These are phyloP conservation scores for Synchiropus splendidus DNA, from an alignment of 2,113 vertebrate genomes.

Conservation along the genomic window DNA sequence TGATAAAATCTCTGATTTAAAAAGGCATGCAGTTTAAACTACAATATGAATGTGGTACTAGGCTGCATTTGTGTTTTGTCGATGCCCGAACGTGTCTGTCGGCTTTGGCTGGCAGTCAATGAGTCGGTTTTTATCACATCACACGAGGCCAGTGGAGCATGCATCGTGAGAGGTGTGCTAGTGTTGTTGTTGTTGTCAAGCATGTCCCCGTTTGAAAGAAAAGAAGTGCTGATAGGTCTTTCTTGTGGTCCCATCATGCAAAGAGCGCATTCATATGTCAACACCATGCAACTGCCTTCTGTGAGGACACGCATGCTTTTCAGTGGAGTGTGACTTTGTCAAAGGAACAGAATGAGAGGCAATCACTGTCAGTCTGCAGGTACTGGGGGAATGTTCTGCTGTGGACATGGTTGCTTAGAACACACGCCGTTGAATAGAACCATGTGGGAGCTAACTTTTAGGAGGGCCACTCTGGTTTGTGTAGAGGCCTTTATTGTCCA, in stretches of 20 bases:
- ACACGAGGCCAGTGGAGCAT: slow-evolving; percentile 34
- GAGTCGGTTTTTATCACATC: slow-evolving; percentile 44
- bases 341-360: slow-evolving; percentile 3
- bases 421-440: too few species aligned
- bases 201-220: slow-evolving; percentile 22
- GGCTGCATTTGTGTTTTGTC: slow-evolving; percentile 6
- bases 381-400: too few species aligned
- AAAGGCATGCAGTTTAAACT: too few species aligned
- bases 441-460: too few species aligned
- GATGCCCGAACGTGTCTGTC: slow-evolving; percentile 24
- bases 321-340: slow-evolving; percentile 21
- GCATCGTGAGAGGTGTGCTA: slow-evolving; percentile 30
- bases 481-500: too few species aligned
- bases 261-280: slow-evolving; percentile 25
- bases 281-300: slow-evolving; percentile 11
- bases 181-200: slow-evolving; percentile 51
- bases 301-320: slow-evolving; percentile 21
- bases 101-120: slow-evolving; percentile 22
- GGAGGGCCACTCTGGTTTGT: too few species aligned
- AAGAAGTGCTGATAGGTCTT: not conserved
- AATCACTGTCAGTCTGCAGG: slow-evolving; percentile 8
- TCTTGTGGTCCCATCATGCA: slow-evolving; percentile 28
- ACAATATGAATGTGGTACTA: too few species aligned
- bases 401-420: too few species aligned
- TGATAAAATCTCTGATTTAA: too few species aligned